Percentiles rank a stretch among this genome's conserved stretches.
Evolutionary conservation across 2,888 invertebrate species (phyloP).

Genomic region (Carabus problematicus): DNA sequence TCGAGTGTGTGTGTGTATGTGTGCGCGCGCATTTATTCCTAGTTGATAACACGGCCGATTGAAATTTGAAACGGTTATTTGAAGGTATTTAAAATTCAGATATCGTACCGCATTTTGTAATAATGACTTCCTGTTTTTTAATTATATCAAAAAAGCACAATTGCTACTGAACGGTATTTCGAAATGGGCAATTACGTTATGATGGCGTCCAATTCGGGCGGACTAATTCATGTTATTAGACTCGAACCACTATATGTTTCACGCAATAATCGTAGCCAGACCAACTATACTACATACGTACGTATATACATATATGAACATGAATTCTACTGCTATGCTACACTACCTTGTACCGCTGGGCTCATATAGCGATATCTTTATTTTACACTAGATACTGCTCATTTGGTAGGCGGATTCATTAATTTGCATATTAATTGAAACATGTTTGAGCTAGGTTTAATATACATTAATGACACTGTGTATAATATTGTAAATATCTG

Average conservation of each 20-base stretch:
- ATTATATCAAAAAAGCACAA: conserved; percentile 37
- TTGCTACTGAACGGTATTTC: conserved; percentile 40
- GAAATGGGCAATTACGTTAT: conserved; percentile 36
- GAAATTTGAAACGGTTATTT: conserved; percentile 41
- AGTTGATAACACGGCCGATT: conserved; percentile 2
- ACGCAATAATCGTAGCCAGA: conserved; percentile 12
- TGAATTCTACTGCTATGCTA: neutral
- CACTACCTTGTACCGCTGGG: neutral
- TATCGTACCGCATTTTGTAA: conserved; percentile 33
- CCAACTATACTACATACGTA: neutral
- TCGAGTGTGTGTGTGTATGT: too few species aligned
- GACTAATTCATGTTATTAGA: conserved; percentile 40
- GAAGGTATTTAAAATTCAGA: conserved; percentile 36
- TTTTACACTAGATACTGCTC: neutral
- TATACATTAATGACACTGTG: neutral
- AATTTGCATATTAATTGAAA: conserved; percentile 24
- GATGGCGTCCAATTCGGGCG: conserved; percentile 13
- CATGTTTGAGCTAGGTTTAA: neutral
- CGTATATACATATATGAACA: neutral
- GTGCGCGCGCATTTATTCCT: too few species aligned
- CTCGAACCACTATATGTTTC: conserved; percentile 22
- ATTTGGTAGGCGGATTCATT: conserved; percentile 20
- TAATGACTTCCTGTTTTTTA: conserved; percentile 42
- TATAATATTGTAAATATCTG: conserved; percentile 1
- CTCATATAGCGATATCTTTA: conserved; percentile 18